Conservation (phyloP, 2,888 invertebrate species). For the Ennomos erosarius region DNA sequence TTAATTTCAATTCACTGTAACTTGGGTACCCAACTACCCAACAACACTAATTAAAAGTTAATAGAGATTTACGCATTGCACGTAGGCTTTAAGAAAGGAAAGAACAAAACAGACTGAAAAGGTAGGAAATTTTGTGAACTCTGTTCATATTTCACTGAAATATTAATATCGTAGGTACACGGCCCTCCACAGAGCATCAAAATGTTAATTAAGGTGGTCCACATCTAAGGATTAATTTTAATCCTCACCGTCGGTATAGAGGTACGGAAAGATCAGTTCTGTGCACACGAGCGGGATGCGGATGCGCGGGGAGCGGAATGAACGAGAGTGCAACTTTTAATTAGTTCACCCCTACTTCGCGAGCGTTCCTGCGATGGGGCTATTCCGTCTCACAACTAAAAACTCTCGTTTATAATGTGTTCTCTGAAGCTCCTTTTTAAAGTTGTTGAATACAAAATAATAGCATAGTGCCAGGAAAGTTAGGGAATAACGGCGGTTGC, state of each 20-base stretch:
- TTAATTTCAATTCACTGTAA: too few species aligned
- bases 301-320: slow-evolving; percentile 36
- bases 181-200: slow-evolving; percentile 30
- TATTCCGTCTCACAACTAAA: slow-evolving; percentile 72
- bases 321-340: slow-evolving; percentile 71
- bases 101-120: too few species aligned
- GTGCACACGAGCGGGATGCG: slow-evolving; percentile 28
- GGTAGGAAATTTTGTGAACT: slow-evolving; percentile 4
- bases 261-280: slow-evolving; percentile 43
- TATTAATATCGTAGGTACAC: slow-evolving; percentile 25
- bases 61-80: too few species aligned
- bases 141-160: slow-evolving; percentile 31
- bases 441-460: slow-evolving; percentile 56
- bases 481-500: slow-evolving; percentile 36
- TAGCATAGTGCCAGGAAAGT: slow-evolving; percentile 40
- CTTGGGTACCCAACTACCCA: too few species aligned
- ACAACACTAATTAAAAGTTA: too few species aligned
- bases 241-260: slow-evolving; percentile 40
- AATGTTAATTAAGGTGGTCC: slow-evolving; percentile 43
- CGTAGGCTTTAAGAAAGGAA: too few species aligned
- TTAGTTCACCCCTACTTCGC: slow-evolving; percentile 73
- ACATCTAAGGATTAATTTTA: slow-evolving; percentile 54
- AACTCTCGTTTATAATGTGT: slow-evolving; percentile 73
- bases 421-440: slow-evolving; percentile 57
- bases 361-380: slow-evolving; percentile 66